phyloP scores from a whole-genome alignment of 2,888 invertebrate species.

The Willowsia nigromaculata region DNA sequence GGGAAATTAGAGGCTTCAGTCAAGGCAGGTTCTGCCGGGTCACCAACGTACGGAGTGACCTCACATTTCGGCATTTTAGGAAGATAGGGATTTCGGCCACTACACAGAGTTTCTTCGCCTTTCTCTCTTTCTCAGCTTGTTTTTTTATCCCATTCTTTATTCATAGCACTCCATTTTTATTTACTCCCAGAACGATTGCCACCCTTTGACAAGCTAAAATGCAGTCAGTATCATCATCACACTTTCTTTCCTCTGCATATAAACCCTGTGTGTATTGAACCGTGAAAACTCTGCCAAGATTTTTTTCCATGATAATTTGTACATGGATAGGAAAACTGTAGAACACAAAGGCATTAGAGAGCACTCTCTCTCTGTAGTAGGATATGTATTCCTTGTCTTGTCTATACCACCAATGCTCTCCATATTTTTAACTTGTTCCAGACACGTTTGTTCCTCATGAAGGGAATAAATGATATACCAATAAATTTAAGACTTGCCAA shows the following conservation, averaged over 20 bases:
- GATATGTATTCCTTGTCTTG: background rate
- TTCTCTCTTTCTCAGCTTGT: background rate
- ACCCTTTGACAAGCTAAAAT: background rate
- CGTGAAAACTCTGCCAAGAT: slow-evolving; percentile 47
- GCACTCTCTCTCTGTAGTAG: no score
- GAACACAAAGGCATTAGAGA: no score
- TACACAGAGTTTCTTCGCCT: background rate
- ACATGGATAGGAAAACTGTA: background rate
- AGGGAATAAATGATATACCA: background rate
- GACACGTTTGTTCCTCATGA: background rate
- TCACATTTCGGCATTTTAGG: no score
- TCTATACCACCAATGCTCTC: background rate
- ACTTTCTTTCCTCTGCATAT: background rate
- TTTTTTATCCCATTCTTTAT: slow-evolving; percentile 1
- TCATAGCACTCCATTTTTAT: slow-evolving; percentile 15
- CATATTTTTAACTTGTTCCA: background rate
- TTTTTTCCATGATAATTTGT: background rate
- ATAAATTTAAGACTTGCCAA: slow-evolving; percentile 6
- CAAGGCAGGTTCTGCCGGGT: no score
- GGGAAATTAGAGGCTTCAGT: no score
- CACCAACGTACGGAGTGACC: no score
- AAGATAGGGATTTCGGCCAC: no score
- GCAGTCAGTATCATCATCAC: slow-evolving; percentile 15
- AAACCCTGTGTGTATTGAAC: slow-evolving; percentile 22
- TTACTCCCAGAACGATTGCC: background rate